phyloP scores from a whole-genome alignment of 2,888 invertebrate species.

The Molanna angustata region DNA sequence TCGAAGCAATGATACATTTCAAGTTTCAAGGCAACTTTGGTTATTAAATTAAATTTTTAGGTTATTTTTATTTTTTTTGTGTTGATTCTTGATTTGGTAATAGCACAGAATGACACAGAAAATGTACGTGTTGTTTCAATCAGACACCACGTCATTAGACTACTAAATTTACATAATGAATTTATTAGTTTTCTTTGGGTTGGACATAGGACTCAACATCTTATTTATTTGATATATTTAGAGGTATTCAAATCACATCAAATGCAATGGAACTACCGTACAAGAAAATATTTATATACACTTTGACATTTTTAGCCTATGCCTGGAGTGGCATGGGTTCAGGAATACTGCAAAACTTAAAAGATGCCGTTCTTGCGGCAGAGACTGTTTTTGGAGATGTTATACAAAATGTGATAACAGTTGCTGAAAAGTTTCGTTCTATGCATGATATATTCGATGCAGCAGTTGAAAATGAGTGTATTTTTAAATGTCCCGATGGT shows the following conservation, averaged over 20 bases:
- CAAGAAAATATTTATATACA: constrained; percentile 70
- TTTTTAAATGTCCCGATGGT: constrained; percentile 75
- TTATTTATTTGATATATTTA: too few relatives aligned
- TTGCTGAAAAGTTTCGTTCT: constrained; percentile 70
- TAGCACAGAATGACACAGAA: too few relatives aligned
- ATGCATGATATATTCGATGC: constrained; percentile 81
- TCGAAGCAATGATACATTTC: too few relatives aligned
- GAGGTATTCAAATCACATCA: too few relatives aligned
- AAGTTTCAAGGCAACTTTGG: too few relatives aligned
- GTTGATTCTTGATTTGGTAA: too few relatives aligned
- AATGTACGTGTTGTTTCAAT: too few relatives aligned
- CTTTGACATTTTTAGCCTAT: constrained; percentile 73
- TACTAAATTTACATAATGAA: background rate
- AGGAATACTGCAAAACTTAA: constrained; percentile 66
- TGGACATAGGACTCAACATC: too few relatives aligned
- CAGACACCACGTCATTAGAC: constrained; percentile 6
- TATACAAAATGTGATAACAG: constrained; percentile 68
- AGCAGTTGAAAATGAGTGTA: constrained; percentile 80
- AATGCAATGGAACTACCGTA: constrained; percentile 79
- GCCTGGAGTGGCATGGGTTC: constrained; percentile 80
- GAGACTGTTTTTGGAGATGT: constrained; percentile 79
- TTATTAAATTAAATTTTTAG: too few relatives aligned
- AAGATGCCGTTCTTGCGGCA: constrained; percentile 76
- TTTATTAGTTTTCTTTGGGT: too few relatives aligned
- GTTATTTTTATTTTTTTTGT: too few relatives aligned